Base-by-base conservation (phyloP, 64 coral and sea anemone species). In the Actinia tenebrosa region DNA sequence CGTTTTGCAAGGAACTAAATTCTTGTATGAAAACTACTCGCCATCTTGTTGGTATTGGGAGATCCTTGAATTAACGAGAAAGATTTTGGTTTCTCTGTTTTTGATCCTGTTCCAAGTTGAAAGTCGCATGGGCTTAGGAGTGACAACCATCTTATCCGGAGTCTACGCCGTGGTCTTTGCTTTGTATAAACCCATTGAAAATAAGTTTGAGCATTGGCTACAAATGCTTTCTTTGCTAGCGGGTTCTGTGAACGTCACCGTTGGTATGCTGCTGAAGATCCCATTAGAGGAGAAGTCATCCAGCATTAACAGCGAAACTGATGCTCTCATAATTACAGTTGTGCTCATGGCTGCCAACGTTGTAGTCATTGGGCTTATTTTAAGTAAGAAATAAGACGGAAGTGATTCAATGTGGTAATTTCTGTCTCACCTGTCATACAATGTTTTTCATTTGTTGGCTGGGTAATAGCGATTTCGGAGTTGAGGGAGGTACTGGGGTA, bases 221-320 rank as follows among this genome's bases (percentile, higher is more conserved):
- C 89, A 91, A 20, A 30, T 86, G 52, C 16, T 78, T 45, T 91
- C 89, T 16, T 77, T 87, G 15, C 59, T 91, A 75, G 89, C 89
- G 20, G 63, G 68, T 17, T 85, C 85, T 80, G 89, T 85, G 27
- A 91, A 91, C 71, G 62, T 91, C 3, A 16, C 85, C 10, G 84
- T 91, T 3, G 89, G 84, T 58, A 91, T 91, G 89, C 8, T 91
- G 18, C 44, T 91, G 17, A 91, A 91, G 84, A 81, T 93, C 58
- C 92, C 92, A 3, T 47, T 26, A 11, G 87, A 93, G 0, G 83
- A 77, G 45, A 78, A 16, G 1, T 47, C 87, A 17, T 86, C 87
- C 2, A 77, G 71, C 23, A 45, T 89, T 15, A 52, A 52, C 9
- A 78, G 44, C 17, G 18, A 89, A 22, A 64, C 42, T 0, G 91